A percentile compares a stretch with the other conserved stretches of the same genome.
phyloP scores from a whole-genome alignment of 2,113 vertebrate species.

The Spea multiplicata region DNA sequence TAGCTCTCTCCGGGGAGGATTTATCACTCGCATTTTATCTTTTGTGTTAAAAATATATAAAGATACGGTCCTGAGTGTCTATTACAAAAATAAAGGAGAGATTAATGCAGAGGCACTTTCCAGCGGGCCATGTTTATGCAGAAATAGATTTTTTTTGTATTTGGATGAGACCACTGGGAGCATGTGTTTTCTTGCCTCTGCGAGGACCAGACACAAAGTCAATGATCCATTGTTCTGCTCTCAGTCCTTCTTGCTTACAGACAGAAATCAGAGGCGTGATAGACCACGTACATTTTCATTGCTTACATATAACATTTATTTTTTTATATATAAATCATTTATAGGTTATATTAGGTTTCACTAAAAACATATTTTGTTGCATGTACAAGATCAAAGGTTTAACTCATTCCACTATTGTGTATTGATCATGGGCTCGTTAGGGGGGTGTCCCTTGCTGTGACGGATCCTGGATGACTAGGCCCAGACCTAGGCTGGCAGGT shows the following conservation, averaged over 20 bases:
- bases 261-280: slow-evolving; percentile 57
- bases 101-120: slow-evolving; percentile 42
- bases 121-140: slow-evolving; percentile 45
- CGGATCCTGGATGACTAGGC: too few relatives aligned
- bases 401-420: too few relatives aligned
- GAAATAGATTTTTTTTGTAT: slow-evolving; percentile 29
- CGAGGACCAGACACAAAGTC: slow-evolving; percentile 57
- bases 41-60: neutral
- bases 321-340: neutral
- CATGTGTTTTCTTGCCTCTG: slow-evolving; percentile 50
- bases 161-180: slow-evolving; percentile 55
- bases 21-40: neutral
- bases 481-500: too few relatives aligned
- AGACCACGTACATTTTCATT: neutral
- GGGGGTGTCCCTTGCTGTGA: too few relatives aligned
- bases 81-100: slow-evolving; percentile 32
- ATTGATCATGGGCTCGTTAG: too few relatives aligned
- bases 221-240: slow-evolving; percentile 55
- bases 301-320: neutral
- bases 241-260: slow-evolving; percentile 51
- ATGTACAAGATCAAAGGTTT: too few relatives aligned
- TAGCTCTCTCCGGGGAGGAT: neutral
- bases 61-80: slow-evolving; percentile 17
- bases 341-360: neutral
- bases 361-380: too few relatives aligned